A percentile compares a stretch with the other conserved stretches of the same genome.
Evolutionary conservation across 2,888 invertebrate genomes (phyloP).

Genomic region (Alloscopus bannaensis): DNA sequence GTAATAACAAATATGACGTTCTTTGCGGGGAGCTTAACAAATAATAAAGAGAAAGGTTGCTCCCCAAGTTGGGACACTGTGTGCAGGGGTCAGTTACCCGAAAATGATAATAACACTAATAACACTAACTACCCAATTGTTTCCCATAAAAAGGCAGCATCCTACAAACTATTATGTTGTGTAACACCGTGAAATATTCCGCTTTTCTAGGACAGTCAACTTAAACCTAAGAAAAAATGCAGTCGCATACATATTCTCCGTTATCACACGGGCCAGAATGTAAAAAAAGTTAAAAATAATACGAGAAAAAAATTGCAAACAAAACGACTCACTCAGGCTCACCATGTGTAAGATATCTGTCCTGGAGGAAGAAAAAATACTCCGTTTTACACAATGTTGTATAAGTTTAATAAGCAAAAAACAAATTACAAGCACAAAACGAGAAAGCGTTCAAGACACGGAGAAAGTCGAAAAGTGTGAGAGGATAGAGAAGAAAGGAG

Average conservation of each 20-base stretch:
- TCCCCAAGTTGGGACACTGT: not conserved
- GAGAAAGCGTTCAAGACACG: not conserved
- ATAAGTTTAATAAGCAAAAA: conserved; percentile 15
- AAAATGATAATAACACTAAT: conserved; percentile 54
- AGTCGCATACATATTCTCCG: too few relatives aligned
- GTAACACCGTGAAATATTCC: not conserved
- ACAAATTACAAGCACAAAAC: conserved; percentile 25
- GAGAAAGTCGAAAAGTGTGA: not conserved
- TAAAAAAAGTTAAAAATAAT: not conserved
- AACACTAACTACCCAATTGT: conserved; percentile 53
- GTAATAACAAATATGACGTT: not conserved
- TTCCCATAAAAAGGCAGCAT: conserved; percentile 47
- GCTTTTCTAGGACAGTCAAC: conserved; percentile 9
- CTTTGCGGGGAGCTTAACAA: conserved; percentile 11
- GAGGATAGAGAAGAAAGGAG: not conserved
- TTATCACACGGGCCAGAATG: conserved; percentile 22
- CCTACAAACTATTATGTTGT: conserved; percentile 20
- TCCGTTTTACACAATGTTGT: not conserved
- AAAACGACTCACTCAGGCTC: not conserved
- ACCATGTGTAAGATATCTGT: not conserved
- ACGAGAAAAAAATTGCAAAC: conserved; percentile 22
- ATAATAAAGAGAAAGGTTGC: conserved; percentile 26
- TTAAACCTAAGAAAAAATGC: conserved; percentile 9
- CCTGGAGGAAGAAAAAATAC: conserved; percentile 13
- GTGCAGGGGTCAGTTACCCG: conserved; percentile 49